A percentile compares a stretch with the other conserved stretches of the same genome.
These are phyloP conservation scores for Tyria jacobaeae DNA, from an alignment of 2,888 invertebrate genomes.

Conservation along the genomic window DNA sequence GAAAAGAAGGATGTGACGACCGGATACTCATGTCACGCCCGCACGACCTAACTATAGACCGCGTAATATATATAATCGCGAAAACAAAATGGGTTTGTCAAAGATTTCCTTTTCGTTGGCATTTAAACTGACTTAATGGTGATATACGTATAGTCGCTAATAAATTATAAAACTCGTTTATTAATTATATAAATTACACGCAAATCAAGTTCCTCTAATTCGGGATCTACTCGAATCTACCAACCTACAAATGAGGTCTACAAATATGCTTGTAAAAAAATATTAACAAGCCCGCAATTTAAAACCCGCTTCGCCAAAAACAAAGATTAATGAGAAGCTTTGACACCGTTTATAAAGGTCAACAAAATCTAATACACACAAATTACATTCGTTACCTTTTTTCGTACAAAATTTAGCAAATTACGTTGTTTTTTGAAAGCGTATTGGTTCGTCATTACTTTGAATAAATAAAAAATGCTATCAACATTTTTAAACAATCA, in stretches of 20 bases:
- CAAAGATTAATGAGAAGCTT: conserved; percentile 48
- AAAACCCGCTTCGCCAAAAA: conserved; percentile 32
- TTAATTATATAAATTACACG: neutral
- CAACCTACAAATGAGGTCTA: neutral
- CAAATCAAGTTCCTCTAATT: too few relatives aligned
- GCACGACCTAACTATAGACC: conserved; percentile 32
- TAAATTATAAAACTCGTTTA: neutral
- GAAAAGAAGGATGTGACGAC: conserved; percentile 23
- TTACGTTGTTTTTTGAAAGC: conserved; percentile 18
- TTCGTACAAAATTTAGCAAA: neutral
- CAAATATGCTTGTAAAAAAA: conserved; percentile 19
- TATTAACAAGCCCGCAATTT: conserved; percentile 36
- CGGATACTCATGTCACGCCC: conserved; percentile 29
- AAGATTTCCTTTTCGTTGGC: too few relatives aligned
- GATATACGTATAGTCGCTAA: too few relatives aligned
- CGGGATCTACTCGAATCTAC: neutral
- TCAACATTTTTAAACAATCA: neutral
- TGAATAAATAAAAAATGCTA: neutral
- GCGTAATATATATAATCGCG: too few relatives aligned
- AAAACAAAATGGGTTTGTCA: conserved; percentile 13
- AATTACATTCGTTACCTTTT: conserved; percentile 36
- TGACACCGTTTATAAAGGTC: conserved; percentile 40
- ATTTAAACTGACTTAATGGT: too few relatives aligned
- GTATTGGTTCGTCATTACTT: conserved; percentile 7
- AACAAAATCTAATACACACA: conserved; percentile 43